Conservation (phyloP, 2,113 vertebrate species). For the Cebus imitator region DNA sequence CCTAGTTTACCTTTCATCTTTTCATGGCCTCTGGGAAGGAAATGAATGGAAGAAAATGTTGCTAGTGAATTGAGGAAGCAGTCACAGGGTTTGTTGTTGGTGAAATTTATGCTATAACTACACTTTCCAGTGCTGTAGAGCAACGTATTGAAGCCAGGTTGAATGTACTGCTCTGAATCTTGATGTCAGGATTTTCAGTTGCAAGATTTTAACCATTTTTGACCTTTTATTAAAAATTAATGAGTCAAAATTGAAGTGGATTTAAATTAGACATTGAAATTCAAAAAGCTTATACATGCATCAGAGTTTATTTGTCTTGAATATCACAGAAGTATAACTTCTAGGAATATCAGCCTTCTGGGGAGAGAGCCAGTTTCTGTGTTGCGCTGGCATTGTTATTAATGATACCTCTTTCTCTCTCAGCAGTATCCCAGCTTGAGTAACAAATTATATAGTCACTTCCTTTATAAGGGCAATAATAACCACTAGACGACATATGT, state of each 20-base stretch:
- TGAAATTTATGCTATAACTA: background rate
- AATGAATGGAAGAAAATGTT: background rate
- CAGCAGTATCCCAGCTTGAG: background rate
- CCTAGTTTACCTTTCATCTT: background rate
- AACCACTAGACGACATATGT: background rate
- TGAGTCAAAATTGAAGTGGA: background rate
- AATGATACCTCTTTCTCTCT: background rate
- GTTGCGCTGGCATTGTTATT: background rate
- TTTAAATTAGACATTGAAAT: background rate
- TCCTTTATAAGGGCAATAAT: background rate
- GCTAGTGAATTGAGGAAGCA: background rate
- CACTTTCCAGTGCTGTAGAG: background rate
- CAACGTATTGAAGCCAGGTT: background rate
- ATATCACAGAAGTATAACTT: background rate
- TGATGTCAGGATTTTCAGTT: background rate
- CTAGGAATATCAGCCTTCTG: background rate
- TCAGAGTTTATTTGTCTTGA: background rate
- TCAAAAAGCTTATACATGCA: background rate
- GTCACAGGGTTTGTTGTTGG: background rate
- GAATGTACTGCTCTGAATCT: background rate
- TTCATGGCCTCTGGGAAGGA: background rate
- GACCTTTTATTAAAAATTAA: constrained; percentile 26
- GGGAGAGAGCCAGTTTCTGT: background rate
- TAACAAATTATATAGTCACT: background rate
- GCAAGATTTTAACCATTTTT: background rate